Base-by-base conservation (phyloP, 92 coral and sea anemone species). In the Epizoanthus illoricatus region DNA sequence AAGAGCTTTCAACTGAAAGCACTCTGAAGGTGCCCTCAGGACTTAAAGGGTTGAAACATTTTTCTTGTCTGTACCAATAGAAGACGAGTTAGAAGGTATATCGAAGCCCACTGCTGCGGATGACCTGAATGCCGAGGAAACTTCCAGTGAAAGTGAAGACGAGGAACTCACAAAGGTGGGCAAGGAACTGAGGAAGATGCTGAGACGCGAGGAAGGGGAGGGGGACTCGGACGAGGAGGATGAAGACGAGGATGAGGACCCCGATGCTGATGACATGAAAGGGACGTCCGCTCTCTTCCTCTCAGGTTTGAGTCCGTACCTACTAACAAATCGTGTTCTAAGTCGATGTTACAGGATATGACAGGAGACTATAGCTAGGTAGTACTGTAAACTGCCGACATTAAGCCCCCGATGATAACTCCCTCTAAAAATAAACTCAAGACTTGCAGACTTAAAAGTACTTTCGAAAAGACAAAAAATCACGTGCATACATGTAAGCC, bases 101-200 rank as follows among this genome's bases (percentile, higher is more conserved):
- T 63, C 83, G 49, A 93, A 91, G 85, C 99, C 99, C 61, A 92
- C 87, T 84, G 95, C 98, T 67, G 89, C 87, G 76, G 98, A 97
- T 63, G 99, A 97, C 62, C 71, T 97, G 41, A 96, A 97, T 75
- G 99, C 91, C 0, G 97, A 97, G 86, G 91, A 95, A 74, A 92
- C 92, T n/a, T 93, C 94, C 58, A 95, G 98, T 62, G 98, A 93
- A 65, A 71, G 84, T 40, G 99, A 96, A 41, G 99, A 96, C 7
- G 99, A 94, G 28, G 97, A 93, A 33, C 88, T 97, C 41, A 97
- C 94, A 71, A 94, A 90, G 15, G 99, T 90, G 33, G 99, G 99
- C 28, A 90, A 86, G 79, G 93, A 93, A 62, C 86, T 97, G 11
- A 93, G 92, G 71, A 94, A 93, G 86, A 93, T 97, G 90, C 76